Conservation (phyloP, 1,140 invertebrate species). For the Hycleus phaleratus region DNA sequence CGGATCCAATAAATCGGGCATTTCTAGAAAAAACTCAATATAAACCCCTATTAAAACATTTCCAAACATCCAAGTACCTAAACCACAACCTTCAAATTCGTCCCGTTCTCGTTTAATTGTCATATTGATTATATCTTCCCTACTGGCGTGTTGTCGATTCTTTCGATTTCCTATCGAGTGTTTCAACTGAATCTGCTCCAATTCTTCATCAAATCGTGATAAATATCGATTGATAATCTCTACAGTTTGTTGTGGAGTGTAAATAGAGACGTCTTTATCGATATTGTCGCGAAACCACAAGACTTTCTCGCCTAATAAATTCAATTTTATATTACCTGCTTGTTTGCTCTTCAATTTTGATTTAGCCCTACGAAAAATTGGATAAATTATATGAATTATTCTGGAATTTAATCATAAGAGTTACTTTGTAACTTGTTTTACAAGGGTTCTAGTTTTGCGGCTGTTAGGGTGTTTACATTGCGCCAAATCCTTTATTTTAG, state of each 20-base stretch:
- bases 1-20: constrained; percentile 55
- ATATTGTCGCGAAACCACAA: constrained; percentile 61
- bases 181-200: constrained; percentile 66
- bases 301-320: constrained; percentile 62
- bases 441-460: constrained; percentile 61
- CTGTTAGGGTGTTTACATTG: constrained; percentile 71
- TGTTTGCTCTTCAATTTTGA: constrained; percentile 56
- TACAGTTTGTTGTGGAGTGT: constrained; percentile 49
- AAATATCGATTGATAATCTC: constrained; percentile 52
- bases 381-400: constrained; percentile 10
- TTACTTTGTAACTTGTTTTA: constrained; percentile 57
- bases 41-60: not conserved
- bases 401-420: not conserved
- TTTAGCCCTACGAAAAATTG: constrained; percentile 42
- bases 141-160: constrained; percentile 64
- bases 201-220: constrained; percentile 62
- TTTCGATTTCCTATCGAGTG: constrained; percentile 63
- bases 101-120: constrained; percentile 58
- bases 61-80: constrained; percentile 44
- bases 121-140: constrained; percentile 65
- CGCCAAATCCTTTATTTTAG: constrained; percentile 43
- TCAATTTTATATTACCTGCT: constrained; percentile 57
- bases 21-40: constrained; percentile 42
- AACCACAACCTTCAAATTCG: constrained; percentile 64
- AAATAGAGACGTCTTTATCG: constrained; percentile 43